Evolutionary conservation across 2,888 invertebrate genomes (phyloP).

Genomic region (Pandemis heparana): DNA sequence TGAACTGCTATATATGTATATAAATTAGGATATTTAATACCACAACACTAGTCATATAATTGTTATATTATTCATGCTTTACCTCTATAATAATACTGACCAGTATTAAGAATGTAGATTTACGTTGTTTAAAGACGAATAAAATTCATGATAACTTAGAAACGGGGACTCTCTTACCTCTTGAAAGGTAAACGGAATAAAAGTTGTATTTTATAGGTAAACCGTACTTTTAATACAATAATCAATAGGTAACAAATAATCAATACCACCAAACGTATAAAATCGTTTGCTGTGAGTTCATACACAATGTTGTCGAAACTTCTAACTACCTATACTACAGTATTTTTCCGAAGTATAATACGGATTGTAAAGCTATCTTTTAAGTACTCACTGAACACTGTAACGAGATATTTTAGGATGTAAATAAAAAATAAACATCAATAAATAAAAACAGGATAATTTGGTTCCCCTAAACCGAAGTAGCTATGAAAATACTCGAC

Average conservation of each 20-base stretch:
- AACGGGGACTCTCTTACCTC: too few relatives aligned
- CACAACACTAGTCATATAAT: too few relatives aligned
- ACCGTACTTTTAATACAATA: slow-evolving; percentile 22
- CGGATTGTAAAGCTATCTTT: slow-evolving; percentile 43
- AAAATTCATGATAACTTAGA: too few relatives aligned
- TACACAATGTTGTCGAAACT: slow-evolving; percentile 4
- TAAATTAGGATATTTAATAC: too few relatives aligned
- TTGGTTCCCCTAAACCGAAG: not conserved
- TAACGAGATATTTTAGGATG: slow-evolving; percentile 13
- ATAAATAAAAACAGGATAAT: not conserved
- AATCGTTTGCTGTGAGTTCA: slow-evolving; percentile 11
- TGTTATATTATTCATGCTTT: too few relatives aligned
- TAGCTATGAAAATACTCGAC: not conserved
- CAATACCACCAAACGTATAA: not conserved
- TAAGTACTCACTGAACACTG: slow-evolving; percentile 62
- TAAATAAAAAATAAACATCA: too few relatives aligned
- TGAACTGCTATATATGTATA: too few relatives aligned
- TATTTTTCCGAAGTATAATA: slow-evolving; percentile 26
- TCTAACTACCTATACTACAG: slow-evolving; percentile 17
- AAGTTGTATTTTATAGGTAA: not conserved
- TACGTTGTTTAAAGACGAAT: too few relatives aligned
- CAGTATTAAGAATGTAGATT: too few relatives aligned
- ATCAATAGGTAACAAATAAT: slow-evolving; percentile 3
- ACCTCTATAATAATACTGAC: too few relatives aligned
- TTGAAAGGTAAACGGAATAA: slow-evolving; percentile 7